These are phyloP conservation scores for Poeciliopsis occidentalis DNA, from an alignment of 2,113 vertebrate species.

Conservation along the genomic window DNA sequence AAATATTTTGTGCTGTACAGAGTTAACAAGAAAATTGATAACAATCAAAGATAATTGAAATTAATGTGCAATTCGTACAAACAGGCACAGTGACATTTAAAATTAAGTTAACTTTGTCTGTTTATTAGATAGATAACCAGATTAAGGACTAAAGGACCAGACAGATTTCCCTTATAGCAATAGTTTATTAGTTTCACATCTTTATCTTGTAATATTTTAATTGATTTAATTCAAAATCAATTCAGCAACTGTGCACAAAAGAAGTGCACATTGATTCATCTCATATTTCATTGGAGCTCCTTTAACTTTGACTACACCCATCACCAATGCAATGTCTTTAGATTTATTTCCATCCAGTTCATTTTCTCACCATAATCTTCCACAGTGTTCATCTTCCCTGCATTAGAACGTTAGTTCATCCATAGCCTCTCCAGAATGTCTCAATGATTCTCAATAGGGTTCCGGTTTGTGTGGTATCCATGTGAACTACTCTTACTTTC, in stretches of 20 bases:
- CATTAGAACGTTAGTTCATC: too few relatives aligned
- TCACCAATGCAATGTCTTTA: too few relatives aligned
- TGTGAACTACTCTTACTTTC: too few relatives aligned
- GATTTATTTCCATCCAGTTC: too few relatives aligned
- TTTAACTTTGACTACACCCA: too few relatives aligned
- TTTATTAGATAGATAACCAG: neutral
- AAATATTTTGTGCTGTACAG: constrained; percentile 33
- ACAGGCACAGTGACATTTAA: neutral
- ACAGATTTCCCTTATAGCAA: neutral
- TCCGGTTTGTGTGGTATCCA: too few relatives aligned
- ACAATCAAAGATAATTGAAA: neutral
- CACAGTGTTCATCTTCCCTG: too few relatives aligned
- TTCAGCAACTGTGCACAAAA: neutral
- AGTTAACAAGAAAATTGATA: neutral
- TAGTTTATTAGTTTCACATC: neutral
- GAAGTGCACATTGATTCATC: too few relatives aligned
- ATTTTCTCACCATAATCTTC: too few relatives aligned
- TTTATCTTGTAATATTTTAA: neutral
- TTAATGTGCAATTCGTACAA: neutral
- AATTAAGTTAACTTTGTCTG: neutral
- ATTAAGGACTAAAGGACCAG: neutral
- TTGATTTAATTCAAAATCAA: neutral
- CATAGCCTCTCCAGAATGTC: too few relatives aligned
- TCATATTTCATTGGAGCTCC: too few relatives aligned
- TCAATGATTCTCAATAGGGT: too few relatives aligned